A percentile compares a stretch with the other conserved stretches of the same genome.
Conservation (phyloP, 2,797 vertebrate species). For the Natrix natrix region DNA sequence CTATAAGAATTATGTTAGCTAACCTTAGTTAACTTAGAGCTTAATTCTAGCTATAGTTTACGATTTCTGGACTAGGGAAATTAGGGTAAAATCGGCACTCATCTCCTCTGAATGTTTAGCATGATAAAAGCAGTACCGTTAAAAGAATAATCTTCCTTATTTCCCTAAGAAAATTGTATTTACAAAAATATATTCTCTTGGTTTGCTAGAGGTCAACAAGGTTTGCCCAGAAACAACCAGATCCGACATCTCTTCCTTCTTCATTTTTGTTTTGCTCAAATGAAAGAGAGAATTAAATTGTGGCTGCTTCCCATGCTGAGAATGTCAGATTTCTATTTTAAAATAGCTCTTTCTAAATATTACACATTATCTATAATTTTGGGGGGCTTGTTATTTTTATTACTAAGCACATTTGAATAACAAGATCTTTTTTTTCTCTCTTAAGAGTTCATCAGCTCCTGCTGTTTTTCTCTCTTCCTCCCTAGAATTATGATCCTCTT, state of each 20-base stretch:
- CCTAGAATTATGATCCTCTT: slow-evolving; percentile 19
- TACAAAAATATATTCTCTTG: not conserved
- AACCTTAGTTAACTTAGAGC: not conserved
- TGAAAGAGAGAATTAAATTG: slow-evolving; percentile 1
- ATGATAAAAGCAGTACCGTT: not conserved
- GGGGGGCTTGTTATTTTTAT: slow-evolving; percentile 3
- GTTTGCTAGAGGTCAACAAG: not conserved
- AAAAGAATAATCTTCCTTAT: not conserved
- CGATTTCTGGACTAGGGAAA: not conserved
- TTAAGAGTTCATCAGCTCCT: not conserved
- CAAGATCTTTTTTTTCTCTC: slow-evolving; percentile 4
- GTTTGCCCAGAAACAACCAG: slow-evolving; percentile 1
- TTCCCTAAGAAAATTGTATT: not conserved
- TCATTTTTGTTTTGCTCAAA: not conserved
- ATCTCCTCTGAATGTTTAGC: not conserved
- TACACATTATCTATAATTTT: not conserved
- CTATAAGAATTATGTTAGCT: too few relatives aligned
- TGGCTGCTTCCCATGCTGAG: not conserved
- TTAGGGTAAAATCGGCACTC: not conserved
- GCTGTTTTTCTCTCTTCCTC: not conserved
- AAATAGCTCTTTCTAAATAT: slow-evolving; percentile 12
- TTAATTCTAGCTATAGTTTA: not conserved
- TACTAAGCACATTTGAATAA: slow-evolving; percentile 14
- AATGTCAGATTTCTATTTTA: slow-evolving; percentile 22
- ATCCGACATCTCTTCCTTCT: not conserved